phyloP scores from a whole-genome alignment of 2,888 invertebrate genomes.

The Eristalis tenax region DNA sequence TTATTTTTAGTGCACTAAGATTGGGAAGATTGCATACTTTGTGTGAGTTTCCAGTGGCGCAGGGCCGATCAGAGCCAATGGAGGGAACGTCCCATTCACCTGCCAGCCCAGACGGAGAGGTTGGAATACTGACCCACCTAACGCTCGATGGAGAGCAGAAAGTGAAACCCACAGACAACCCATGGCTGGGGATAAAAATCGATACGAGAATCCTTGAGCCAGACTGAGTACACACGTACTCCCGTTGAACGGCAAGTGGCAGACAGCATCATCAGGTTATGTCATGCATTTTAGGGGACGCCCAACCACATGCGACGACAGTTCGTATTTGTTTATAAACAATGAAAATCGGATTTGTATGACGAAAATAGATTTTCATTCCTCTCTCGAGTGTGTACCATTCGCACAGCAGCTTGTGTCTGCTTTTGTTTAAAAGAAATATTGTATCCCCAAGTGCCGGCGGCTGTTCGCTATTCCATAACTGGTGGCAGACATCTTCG shows the following conservation, averaged over 20 bases:
- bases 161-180: conserved; percentile 14
- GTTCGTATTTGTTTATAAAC: conserved; percentile 1
- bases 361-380: neutral
- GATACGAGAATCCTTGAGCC: neutral
- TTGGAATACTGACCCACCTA: conserved; percentile 36
- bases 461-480: conserved; percentile 1
- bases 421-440: conserved; percentile 1
- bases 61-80: neutral
- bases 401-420: neutral
- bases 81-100: neutral
- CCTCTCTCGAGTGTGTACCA: neutral
- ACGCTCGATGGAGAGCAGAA: conserved; percentile 24
- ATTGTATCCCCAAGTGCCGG: neutral
- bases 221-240: neutral
- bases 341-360: neutral
- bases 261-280: neutral
- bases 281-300: neutral
- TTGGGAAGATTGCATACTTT: conserved; percentile 19
- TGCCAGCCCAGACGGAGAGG: conserved; percentile 16
- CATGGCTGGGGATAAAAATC: neutral
- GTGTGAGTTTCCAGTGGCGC: neutral
- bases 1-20: conserved; percentile 10
- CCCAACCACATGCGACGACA: neutral
- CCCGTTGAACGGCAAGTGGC: neutral
- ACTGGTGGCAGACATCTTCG: conserved; percentile 18